Evolutionary conservation across 2,113 vertebrate genomes (phyloP), one percentile per base, ranked within the genome.

Genomic region (Sebastes schlegelii): DNA sequence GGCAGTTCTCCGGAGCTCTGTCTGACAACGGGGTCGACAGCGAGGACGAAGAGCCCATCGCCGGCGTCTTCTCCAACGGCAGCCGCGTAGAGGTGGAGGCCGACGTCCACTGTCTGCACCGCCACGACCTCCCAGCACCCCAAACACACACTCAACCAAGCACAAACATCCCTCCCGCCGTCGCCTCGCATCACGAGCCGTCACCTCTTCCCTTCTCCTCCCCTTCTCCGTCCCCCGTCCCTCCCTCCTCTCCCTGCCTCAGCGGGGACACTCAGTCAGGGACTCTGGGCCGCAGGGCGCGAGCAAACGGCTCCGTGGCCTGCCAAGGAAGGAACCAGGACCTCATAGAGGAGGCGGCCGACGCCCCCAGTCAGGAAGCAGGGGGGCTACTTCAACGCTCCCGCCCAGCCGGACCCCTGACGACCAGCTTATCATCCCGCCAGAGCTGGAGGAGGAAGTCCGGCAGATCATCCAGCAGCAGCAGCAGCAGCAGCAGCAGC

Each of bases 1-100:
- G 98, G 26, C 98, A 99, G 95, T 98, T 98, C 89, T 99, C 98
- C 13, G 98, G 98, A 74, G 97, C 98, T 8, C 97, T 99, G 88
- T 99, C 98, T 0, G 98, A 99, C 94, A 98, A 99, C 0, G 98
- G 97, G 60, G 95, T 99, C 0, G 98, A 99, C 95, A 99, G 98
- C 0, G 98, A 99, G 0, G 98, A 99, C 0, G 98, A 99, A 74
- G 97, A 99, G 83, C 98, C 98, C 0, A 98, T 99, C 0, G 97
- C 97, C 6, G 98, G 98, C 0, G 98, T 99, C 46, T 99, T 99
- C 91, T 98, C 95, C 69, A 99, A 99, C 0, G 98, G 98, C 86
- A 99, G 98, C 93, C 96, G 96, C 0, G 97, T 99, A 21, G 98
- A 99, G 86, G 98, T 99, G 67, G 98, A 98, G 73, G 98, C 96